phyloP scores from a whole-genome alignment of 2,113 vertebrate genomes.

The Podiceps cristatus region DNA sequence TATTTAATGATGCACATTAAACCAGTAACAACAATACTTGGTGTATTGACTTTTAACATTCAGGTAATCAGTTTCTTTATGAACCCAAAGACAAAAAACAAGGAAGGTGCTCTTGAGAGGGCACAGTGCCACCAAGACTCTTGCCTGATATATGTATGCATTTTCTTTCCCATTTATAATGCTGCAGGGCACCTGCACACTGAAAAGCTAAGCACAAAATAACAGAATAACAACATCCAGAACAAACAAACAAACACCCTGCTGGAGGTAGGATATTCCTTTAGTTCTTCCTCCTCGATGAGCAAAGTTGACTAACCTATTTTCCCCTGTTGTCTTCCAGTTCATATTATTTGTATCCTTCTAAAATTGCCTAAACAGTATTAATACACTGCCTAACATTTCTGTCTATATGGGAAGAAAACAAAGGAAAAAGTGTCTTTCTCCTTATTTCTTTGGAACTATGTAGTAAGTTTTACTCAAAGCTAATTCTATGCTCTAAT shows the following conservation, averaged over 20 bases:
- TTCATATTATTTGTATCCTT: background rate
- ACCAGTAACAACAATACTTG: background rate
- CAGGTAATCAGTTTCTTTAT: background rate
- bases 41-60: background rate
- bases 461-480: background rate
- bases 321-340: background rate
- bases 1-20: background rate
- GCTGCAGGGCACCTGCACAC: background rate
- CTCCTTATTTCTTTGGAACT: background rate
- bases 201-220: background rate
- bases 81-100: background rate
- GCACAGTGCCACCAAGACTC: background rate
- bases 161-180: background rate
- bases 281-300: background rate
- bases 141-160: background rate
- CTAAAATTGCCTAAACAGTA: background rate
- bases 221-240: background rate
- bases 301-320: background rate
- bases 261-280: background rate
- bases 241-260: background rate
- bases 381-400: background rate
- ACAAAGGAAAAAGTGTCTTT: background rate
- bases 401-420: background rate
- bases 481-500: background rate
- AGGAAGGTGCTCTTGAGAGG: background rate